Percentiles rank a stretch among this genome's conserved stretches.
phyloP scores from a whole-genome alignment of 2,797 vertebrate species.

The Pristis pectinata region DNA sequence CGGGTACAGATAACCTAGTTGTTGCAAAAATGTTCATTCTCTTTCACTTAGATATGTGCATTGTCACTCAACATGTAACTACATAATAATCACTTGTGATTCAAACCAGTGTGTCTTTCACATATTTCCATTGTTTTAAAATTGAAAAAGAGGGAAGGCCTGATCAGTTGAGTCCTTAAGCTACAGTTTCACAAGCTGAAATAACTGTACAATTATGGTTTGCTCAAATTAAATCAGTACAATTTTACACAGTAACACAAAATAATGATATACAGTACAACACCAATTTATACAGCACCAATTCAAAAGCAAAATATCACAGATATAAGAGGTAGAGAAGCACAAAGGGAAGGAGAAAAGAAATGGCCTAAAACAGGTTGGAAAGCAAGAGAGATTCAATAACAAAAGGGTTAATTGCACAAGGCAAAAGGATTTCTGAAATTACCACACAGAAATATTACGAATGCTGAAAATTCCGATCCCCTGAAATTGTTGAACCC shows the following conservation, averaged over 20 bases:
- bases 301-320: not conserved
- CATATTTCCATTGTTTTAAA: not conserved
- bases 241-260: not conserved
- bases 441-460: no score
- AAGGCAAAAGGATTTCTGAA: no score
- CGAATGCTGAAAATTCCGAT: no score
- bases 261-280: not conserved
- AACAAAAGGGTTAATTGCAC: no score
- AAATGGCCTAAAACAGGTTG: no score
- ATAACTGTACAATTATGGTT: not conserved
- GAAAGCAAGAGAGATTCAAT: no score
- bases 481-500: no score
- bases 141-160: not conserved
- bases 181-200: not conserved
- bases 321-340: no score
- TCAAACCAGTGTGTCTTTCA: not conserved
- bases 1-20: not conserved
- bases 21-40: not conserved
- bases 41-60: not conserved
- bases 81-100: not conserved
- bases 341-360: no score
- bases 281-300: not conserved
- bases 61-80: not conserved
- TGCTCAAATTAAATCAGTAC: not conserved
- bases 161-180: not conserved